Evolutionary conservation across 2,888 invertebrate genomes (phyloP).

Genomic region (Nomada flava): DNA sequence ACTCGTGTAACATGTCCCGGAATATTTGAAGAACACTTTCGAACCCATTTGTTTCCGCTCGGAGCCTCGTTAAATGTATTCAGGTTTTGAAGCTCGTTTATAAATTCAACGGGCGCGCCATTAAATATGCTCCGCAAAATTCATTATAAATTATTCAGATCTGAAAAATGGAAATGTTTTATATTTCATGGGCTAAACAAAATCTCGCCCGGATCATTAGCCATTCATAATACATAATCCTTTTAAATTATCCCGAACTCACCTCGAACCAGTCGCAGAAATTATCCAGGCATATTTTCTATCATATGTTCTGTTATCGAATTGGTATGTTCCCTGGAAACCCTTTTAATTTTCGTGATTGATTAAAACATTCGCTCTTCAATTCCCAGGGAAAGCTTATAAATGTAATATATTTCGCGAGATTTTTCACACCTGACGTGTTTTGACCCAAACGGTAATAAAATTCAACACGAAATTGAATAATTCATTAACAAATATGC

Average conservation of each 20-base stretch:
- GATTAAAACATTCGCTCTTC: too few species aligned
- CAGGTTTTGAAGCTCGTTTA: background rate
- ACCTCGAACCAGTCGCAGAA: background rate
- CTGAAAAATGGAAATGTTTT: slow-evolving; percentile 21
- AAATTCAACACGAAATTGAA: background rate
- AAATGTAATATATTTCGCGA: background rate
- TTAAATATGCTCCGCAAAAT: slow-evolving; percentile 21
- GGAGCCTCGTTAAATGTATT: slow-evolving; percentile 2
- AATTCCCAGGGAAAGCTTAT: too few species aligned
- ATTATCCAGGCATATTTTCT: slow-evolving; percentile 27
- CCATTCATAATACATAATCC: slow-evolving; percentile 37
- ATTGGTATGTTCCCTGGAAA: slow-evolving; percentile 37
- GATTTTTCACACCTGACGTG: too few species aligned
- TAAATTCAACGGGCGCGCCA: background rate
- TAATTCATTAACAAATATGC: background rate
- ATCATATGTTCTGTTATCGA: slow-evolving; percentile 37
- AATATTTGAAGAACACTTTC: too few species aligned
- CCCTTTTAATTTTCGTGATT: slow-evolving; percentile 38
- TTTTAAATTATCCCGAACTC: slow-evolving; percentile 21
- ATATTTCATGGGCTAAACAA: slow-evolving; percentile 10
- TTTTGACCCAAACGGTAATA: too few species aligned
- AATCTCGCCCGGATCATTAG: slow-evolving; percentile 35
- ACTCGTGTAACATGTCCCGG: too few species aligned
- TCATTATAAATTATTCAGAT: slow-evolving; percentile 20
- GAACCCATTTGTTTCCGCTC: too few species aligned